phyloP scores from a whole-genome alignment of 2,888 invertebrate species.

The Phasia obesa region DNA sequence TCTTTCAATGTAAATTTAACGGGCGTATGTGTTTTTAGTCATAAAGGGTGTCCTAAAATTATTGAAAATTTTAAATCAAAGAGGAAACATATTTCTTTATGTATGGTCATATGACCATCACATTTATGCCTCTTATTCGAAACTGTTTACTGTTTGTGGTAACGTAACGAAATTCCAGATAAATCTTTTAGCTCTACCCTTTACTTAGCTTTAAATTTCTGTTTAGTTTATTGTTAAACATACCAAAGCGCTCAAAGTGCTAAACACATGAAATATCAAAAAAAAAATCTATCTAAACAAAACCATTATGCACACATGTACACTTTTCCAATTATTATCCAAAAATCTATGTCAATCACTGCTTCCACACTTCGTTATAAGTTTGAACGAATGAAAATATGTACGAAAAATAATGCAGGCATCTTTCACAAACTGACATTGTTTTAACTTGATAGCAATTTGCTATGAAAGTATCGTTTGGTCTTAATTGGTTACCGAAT shows the following conservation, averaged over 20 bases:
- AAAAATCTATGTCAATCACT: constrained; percentile 20
- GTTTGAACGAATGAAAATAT: not conserved
- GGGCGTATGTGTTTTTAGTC: not conserved
- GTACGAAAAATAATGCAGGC: not conserved
- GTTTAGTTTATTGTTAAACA: no score
- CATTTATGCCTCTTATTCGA: no score
- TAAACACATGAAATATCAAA: not conserved
- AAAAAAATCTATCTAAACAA: not conserved
- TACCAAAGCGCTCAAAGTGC: not conserved
- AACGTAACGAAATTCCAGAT: no score
- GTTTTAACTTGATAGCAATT: not conserved
- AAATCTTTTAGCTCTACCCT: no score
- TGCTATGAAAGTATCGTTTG: not conserved
- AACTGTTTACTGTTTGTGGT: no score
- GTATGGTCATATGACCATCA: no score
- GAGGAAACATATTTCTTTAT: no score
- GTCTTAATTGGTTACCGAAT: no score
- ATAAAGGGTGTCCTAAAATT: no score
- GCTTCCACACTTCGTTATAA: not conserved
- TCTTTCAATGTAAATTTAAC: not conserved
- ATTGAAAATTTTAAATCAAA: no score
- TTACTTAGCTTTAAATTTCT: no score
- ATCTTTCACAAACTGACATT: not conserved
- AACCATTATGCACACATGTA: not conserved
- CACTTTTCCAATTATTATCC: constrained; percentile 14